Conservation (phyloP, 2,797 vertebrate species). For the Jordanella pulchra region DNA sequence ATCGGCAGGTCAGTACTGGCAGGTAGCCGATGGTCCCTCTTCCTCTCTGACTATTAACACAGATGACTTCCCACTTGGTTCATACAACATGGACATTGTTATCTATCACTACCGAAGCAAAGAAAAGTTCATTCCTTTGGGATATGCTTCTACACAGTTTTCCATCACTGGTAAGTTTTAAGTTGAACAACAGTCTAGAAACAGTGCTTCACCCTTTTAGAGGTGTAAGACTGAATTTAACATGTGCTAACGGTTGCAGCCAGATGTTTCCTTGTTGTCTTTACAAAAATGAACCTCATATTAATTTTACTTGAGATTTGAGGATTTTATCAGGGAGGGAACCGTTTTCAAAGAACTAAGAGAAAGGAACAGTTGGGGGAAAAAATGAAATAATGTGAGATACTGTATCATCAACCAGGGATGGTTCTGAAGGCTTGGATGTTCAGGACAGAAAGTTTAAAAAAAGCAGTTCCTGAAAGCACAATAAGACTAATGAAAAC, state of each 20-base stretch:
- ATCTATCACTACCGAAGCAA: constrained; percentile 90
- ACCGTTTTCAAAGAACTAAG: too few species aligned
- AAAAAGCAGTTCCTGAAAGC: too few species aligned
- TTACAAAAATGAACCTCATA: neutral
- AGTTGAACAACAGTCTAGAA: neutral
- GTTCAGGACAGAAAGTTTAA: too few species aligned
- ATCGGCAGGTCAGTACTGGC: constrained; percentile 89
- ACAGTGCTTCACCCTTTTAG: too few species aligned
- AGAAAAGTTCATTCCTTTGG: constrained; percentile 90
- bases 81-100: constrained; percentile 89
- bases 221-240: neutral
- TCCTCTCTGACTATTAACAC: constrained; percentile 87
- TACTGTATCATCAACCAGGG: too few species aligned
- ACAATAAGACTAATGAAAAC: too few species aligned
- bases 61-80: constrained; percentile 82
- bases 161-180: constrained; percentile 85
- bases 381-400: too few species aligned
- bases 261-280: neutral
- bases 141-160: constrained; percentile 85
- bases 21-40: constrained; percentile 86
- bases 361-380: too few species aligned
- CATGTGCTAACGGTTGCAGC: neutral
- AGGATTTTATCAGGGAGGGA: too few species aligned
- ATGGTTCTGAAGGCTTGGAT: too few species aligned
- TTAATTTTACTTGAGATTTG: neutral